These are phyloP conservation scores for Cheirogaleus major DNA, from an alignment of 2,797 vertebrate genomes.

Conservation along the genomic window DNA sequence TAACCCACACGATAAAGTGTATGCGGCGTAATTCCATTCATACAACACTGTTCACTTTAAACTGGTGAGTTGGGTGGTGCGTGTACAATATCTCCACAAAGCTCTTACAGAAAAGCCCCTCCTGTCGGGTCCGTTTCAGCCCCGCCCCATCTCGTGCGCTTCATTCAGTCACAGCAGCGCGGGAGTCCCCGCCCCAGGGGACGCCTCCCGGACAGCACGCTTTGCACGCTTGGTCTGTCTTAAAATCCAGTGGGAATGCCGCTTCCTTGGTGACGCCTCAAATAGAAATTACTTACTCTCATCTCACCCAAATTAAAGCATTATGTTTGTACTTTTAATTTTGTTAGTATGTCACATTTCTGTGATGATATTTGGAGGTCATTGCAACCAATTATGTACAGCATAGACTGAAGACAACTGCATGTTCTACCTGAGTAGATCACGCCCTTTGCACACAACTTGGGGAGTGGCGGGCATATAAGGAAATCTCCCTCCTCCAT, in stretches of 20 bases:
- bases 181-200: too few species aligned
- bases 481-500: background rate
- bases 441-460: too few species aligned
- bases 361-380: background rate
- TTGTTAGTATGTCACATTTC: background rate
- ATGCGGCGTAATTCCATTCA: background rate
- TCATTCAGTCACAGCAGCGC: too few species aligned
- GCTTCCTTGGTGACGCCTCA: too few species aligned
- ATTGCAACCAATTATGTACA: background rate
- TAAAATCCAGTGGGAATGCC: background rate
- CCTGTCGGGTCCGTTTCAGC: too few species aligned
- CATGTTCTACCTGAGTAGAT: background rate
- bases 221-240: too few species aligned
- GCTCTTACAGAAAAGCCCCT: background rate
- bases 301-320: background rate
- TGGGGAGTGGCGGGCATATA: background rate
- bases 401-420: too few species aligned
- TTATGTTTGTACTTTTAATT: background rate
- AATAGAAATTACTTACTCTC: rapidly evolving
- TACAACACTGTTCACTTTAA: background rate
- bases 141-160: rapidly evolving
- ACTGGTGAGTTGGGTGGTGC: too few species aligned
- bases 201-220: background rate
- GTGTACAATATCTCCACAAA: background rate
- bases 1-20: too few species aligned